Base-by-base conservation (phyloP, 2,797 vertebrate genomes). In the Smutsia temminckii region DNA sequence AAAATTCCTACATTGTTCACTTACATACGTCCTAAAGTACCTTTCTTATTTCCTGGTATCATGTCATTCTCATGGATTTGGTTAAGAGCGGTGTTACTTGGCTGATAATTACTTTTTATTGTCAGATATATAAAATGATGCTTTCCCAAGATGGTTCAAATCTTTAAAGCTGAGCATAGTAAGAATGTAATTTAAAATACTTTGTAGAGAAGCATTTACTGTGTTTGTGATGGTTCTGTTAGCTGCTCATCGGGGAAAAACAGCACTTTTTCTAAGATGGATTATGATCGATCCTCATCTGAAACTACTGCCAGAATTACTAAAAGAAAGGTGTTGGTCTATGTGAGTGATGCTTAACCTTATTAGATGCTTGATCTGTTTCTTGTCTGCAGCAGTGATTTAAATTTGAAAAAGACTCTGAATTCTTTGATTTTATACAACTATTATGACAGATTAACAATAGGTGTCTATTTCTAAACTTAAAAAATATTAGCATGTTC, bases 11-110 rank as follows among this genome's bases (percentile, higher is more conserved):
- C 57, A 63, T 66, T 61, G 61, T 32, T 94, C 57, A 49, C 74
- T 83, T 63, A 72, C 40, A 42, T 6, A 46, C n/a, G 55, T 13
- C 42, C 34, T 29, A 12, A 79, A 69, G n/a, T 2, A 32, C 3
- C 51, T 96, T 93, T 94, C 29, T 86, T 49, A 57, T 89, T 88
- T 96, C 18, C 66, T 95, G 79, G 91, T 93, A 72, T 93, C 32
- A 83, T 40, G 37, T 72, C 51, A 12, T 59, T 69, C 63, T 6
- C 85, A 27, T 3, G 46, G 37, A 68, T 71, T 92, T 94, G 64
- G 42, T 80, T 75, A 66, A 88, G 61, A 89, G 20, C 18, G 87
- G 32, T 72, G 34, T 66, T 95, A 46, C 64, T 89, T 88, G 17
- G 53, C 57, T 55, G 57, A 81, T 92, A 95, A 92, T 93, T 46